These are phyloP conservation scores for Biston betularia DNA, from an alignment of 2,888 invertebrate species.

Conservation along the genomic window DNA sequence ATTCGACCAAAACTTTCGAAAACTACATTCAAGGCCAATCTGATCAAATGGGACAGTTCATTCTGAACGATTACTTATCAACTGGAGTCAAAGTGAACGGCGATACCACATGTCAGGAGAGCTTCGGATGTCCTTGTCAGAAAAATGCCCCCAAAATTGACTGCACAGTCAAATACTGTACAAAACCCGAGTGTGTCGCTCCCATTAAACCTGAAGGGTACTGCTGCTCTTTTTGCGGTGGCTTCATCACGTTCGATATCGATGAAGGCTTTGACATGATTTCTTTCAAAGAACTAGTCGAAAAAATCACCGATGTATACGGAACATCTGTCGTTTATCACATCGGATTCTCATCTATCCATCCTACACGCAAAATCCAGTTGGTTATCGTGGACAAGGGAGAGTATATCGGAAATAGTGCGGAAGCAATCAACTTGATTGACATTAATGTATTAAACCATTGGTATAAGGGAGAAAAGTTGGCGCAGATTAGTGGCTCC, in stretches of 20 bases:
- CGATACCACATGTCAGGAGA: conserved; percentile 50
- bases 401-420: conserved; percentile 69
- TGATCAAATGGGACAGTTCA: conserved; percentile 56
- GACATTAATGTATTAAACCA: conserved; percentile 56
- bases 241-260: conserved; percentile 62
- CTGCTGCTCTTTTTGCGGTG: conserved; percentile 78
- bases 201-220: conserved; percentile 74
- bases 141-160: conserved; percentile 56
- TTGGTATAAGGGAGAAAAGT: conserved; percentile 59
- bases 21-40: conserved; percentile 35
- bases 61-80: conserved; percentile 49
- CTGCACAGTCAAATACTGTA: conserved; percentile 68
- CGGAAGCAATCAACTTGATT: conserved; percentile 63
- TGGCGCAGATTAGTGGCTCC: conserved; percentile 64
- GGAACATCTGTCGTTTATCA: conserved; percentile 62
- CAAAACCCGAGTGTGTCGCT: conserved; percentile 62
- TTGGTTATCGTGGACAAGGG: conserved; percentile 71
- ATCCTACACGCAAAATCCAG: conserved; percentile 59
- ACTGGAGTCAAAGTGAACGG: conserved; percentile 51
- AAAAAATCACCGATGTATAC: conserved; percentile 55
- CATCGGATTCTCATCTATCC: conserved; percentile 58
- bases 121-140: conserved; percentile 75
- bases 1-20: conserved; percentile 42
- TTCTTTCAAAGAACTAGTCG: conserved; percentile 62
- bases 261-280: conserved; percentile 64